phyloP scores from a whole-genome alignment of 2,113 vertebrate genomes.

The Amblyopsis rosae region DNA sequence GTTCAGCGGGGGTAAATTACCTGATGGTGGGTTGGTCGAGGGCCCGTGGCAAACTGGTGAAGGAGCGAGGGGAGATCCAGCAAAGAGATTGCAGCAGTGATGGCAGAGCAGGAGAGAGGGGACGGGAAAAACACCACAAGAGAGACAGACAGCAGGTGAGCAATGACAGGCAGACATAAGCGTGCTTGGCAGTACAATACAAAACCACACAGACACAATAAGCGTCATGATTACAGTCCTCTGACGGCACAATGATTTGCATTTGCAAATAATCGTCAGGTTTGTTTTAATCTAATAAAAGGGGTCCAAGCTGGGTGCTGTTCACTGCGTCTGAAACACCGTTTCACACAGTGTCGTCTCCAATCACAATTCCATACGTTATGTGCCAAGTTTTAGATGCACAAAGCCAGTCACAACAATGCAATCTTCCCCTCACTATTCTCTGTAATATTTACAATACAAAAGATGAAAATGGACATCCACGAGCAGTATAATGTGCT shows the following conservation, averaged over 20 bases:
- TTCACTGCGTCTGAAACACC: background rate
- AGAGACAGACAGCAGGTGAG: constrained; percentile 70
- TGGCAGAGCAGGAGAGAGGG: constrained; percentile 78
- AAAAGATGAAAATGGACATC: no score
- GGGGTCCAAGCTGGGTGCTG: background rate
- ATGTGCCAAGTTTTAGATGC: no score
- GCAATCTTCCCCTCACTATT: no score
- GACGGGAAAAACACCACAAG: constrained; percentile 59
- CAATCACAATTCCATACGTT: no score
- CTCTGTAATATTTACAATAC: no score
- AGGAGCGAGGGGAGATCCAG: constrained; percentile 83
- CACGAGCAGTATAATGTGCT: no score
- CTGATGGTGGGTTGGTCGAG: constrained; percentile 98
- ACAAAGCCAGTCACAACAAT: no score
- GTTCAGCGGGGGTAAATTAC: constrained; percentile 82
- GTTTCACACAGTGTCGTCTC: no score
- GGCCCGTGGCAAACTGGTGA: constrained; percentile 96
- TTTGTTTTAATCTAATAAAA: background rate
- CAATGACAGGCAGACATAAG: constrained; percentile 31
- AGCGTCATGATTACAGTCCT: constrained; percentile 24
- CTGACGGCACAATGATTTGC: constrained; percentile 5
- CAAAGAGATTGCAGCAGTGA: constrained; percentile 89
- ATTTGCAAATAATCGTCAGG: constrained; percentile 11
- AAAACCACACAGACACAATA: constrained; percentile 40
- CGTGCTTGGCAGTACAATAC: constrained; percentile 54